A percentile compares a stretch with the other conserved stretches of the same genome.
Evolutionary conservation across 2,888 invertebrate species (phyloP).

Genomic region (Eurois occulta): DNA sequence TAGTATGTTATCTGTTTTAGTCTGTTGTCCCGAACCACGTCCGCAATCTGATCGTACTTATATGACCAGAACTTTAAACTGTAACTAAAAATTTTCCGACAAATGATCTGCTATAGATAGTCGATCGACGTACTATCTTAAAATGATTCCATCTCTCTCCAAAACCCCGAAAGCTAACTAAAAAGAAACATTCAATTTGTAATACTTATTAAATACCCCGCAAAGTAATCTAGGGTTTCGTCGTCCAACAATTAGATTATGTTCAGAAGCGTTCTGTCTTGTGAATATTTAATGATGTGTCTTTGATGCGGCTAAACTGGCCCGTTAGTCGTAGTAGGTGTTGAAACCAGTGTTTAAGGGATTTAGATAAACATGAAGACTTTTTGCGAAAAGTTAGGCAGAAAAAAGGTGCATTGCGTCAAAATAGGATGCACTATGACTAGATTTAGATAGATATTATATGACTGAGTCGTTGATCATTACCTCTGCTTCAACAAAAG

Average conservation of each 20-base stretch:
- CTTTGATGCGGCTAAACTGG: conserved; percentile 13
- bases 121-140: background rate
- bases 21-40: background rate
- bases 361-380: conserved; percentile 4
- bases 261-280: conserved; percentile 15
- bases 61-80: background rate
- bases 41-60: background rate
- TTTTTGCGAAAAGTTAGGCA: background rate
- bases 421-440: background rate
- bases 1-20: background rate
- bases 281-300: conserved; percentile 29
- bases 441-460: background rate
- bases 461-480: background rate
- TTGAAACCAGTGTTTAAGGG: background rate
- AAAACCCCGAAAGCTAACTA: background rate
- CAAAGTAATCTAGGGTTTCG: conserved; percentile 8
- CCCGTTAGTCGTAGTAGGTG: background rate
- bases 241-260: conserved; percentile 14
- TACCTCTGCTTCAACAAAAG: background rate
- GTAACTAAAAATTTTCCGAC: background rate
- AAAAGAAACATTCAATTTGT: background rate
- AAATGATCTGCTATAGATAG: background rate
- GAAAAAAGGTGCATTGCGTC: background rate
- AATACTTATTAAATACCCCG: conserved; percentile 2
- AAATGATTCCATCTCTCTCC: background rate